phyloP scores from a whole-genome alignment of 2,797 vertebrate genomes.

The Xenopus petersii region DNA sequence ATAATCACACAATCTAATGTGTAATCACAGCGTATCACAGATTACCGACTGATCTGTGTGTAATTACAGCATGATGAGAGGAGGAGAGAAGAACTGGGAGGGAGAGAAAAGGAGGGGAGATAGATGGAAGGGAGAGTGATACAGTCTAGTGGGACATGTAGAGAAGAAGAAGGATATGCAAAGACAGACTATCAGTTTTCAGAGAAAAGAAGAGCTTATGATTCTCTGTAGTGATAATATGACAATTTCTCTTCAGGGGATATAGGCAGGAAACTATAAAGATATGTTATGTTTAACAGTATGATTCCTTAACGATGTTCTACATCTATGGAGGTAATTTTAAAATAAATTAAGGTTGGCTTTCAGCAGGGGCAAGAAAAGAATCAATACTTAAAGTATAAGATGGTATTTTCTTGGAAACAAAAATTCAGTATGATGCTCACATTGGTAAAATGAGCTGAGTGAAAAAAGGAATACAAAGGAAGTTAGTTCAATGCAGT shows the following conservation, averaged over 20 bases:
- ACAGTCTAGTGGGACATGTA: background rate
- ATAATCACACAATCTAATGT: constrained; percentile 49
- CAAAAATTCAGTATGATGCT: no score
- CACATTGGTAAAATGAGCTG: background rate
- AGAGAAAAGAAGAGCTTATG: background rate
- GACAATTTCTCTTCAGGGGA: background rate
- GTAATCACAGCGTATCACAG: constrained; percentile 50
- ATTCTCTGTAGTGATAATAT: background rate
- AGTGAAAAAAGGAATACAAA: no score
- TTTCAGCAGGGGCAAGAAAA: no score
- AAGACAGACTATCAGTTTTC: background rate
- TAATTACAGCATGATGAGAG: constrained; percentile 49
- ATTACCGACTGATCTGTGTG: constrained; percentile 47
- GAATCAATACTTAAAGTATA: no score
- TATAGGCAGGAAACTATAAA: background rate
- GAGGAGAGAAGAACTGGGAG: constrained; percentile 16
- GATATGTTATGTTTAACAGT: no score
- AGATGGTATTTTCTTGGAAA: no score
- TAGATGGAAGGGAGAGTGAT: constrained; percentile 6
- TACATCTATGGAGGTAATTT: no score
- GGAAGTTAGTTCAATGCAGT: no score
- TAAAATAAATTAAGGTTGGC: no score
- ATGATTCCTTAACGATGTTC: no score
- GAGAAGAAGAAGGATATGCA: constrained; percentile 12
- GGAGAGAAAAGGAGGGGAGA: constrained; percentile 11